Conservation (phyloP, 2,888 invertebrate genomes). For the Eupithecia exiguata region DNA sequence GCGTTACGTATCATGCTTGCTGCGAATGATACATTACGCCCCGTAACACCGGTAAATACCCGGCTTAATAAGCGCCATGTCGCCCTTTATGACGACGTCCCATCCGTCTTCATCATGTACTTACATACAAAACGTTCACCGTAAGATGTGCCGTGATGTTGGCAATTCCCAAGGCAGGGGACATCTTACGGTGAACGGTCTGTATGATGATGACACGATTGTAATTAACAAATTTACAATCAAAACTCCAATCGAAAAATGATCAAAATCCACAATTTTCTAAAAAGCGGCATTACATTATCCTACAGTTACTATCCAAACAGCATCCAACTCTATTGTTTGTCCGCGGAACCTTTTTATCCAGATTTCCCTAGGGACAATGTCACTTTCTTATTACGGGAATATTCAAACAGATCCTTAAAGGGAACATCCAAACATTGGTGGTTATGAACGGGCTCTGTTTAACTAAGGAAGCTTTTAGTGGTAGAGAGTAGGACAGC, state of each 20-base stretch:
- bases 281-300: background rate
- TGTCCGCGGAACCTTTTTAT: conserved; percentile 73
- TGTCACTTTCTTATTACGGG: conserved; percentile 69
- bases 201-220: too few relatives aligned
- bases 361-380: conserved; percentile 76
- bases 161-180: too few relatives aligned
- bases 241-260: background rate
- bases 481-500: background rate
- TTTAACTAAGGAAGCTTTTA: conserved; percentile 17
- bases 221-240: too few relatives aligned
- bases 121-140: too few relatives aligned
- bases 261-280: background rate
- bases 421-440: conserved; percentile 11
- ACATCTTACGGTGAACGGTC: too few relatives aligned
- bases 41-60: too few relatives aligned
- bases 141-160: too few relatives aligned
- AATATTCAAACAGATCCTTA: conserved; percentile 68
- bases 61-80: too few relatives aligned
- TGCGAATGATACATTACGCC: too few relatives aligned
- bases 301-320: conserved; percentile 54
- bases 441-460: conserved; percentile 25
- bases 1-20: too few relatives aligned
- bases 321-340: conserved; percentile 59
- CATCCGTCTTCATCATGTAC: too few relatives aligned
- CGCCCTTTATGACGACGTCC: too few relatives aligned